A percentile compares a stretch with the other conserved stretches of the same genome.
These are phyloP conservation scores for Galeopterus variegatus DNA, from an alignment of 2,113 vertebrate genomes.

Conservation along the genomic window DNA sequence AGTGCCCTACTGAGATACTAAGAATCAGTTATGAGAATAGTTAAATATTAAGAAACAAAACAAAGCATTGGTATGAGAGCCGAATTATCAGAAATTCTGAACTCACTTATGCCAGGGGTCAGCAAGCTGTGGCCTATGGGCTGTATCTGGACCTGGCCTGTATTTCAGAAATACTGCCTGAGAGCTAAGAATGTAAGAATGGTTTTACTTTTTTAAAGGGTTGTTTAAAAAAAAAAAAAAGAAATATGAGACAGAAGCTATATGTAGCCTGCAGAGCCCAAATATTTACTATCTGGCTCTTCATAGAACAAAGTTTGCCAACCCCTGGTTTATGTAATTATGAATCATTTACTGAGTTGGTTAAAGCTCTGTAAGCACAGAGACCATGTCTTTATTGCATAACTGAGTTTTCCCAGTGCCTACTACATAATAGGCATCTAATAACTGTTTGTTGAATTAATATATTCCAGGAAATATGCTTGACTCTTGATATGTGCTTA, in stretches of 20 bases:
- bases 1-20: neutral
- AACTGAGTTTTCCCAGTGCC: neutral
- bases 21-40: neutral
- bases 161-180: neutral
- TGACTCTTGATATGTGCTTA: neutral
- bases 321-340: neutral
- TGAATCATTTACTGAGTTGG: neutral
- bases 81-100: neutral
- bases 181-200: neutral
- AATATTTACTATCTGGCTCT: neutral
- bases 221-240: neutral
- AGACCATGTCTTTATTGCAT: neutral
- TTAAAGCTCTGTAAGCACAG: neutral
- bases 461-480: neutral
- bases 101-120: neutral
- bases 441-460: conserved; percentile 26
- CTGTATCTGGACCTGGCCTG: neutral
- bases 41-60: conserved; percentile 19
- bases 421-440: neutral
- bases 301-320: neutral
- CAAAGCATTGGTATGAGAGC: neutral
- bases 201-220: conserved; percentile 38
- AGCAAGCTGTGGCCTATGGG: neutral
- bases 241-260: neutral
- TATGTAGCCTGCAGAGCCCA: neutral